Base-by-base conservation (phyloP, 2,888 invertebrate species). In the Lottia gigantea region DNA sequence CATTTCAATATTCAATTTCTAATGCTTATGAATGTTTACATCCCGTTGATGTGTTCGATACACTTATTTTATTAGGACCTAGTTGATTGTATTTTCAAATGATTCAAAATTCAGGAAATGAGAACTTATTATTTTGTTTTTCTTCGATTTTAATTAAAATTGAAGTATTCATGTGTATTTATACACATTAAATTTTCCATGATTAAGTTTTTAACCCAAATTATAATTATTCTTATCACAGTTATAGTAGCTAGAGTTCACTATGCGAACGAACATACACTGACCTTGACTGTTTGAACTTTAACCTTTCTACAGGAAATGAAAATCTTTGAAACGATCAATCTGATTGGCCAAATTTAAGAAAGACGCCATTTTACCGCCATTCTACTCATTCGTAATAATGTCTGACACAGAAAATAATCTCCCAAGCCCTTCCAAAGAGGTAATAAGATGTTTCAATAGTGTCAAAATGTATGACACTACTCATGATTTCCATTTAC, bases 291-390 rank as follows among this genome's bases (percentile, higher is more conserved):
- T 11, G 8, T 40, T 40, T 40, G 1, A 40, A 40, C 11, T 40
- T 40, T 40, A 8, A 40, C 40, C 40, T 11, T 40, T 40, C 40
- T 40, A 40, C 40, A 40, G 40, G 40, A 40, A 40, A 40, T 40
- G 40, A 26, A 8, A 31, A 47, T 25, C 23, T 64, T 66, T 74
- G 63, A 70, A 47, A 66, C 68, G 25, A 31, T 14, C 6, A 49
- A 66, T 76, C 67, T 76, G 68, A 83, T 84, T 84, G 84, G 84
- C 71, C 64, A 19, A 68, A 69, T 72, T 71, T 74, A 66, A 67
- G 49, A 68, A 71, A 71, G 76, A 75, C 79, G 81, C 81, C 82
- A 81, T 84, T 83, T 82, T 85, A 78, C 83, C 83, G 83, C 82
- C 82, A 80, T 80, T 83, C 82, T 80, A 71, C 67, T 71, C 72